Conservation (phyloP, 1,140 invertebrate genomes). For the Zelostemma sp. region DNA sequence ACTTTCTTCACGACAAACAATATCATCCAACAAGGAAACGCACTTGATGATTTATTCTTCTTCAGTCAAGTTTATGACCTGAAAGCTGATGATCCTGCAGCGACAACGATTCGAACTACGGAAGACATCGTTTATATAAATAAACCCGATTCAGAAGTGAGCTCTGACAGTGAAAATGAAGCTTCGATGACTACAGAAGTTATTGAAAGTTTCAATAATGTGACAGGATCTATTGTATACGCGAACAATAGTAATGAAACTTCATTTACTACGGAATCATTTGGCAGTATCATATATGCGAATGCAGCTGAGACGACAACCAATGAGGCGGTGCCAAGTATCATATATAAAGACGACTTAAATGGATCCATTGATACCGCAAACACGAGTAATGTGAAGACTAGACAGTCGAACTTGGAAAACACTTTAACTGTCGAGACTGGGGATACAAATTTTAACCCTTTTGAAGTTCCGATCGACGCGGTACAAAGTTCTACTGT, state of each 20-base stretch:
- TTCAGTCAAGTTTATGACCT: constrained; percentile 20
- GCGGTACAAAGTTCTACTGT: neutral
- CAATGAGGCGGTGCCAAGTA: too few species aligned
- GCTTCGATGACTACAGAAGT: constrained; percentile 4
- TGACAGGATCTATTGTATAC: neutral
- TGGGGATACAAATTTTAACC: neutral
- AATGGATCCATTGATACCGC: too few species aligned
- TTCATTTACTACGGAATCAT: neutral
- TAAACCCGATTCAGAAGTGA: constrained; percentile 2
- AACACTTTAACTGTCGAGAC: neutral
- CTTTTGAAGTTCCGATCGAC: too few species aligned
- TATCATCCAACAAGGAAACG: constrained; percentile 4
- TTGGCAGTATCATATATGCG: too few species aligned
- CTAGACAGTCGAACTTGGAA: too few species aligned
- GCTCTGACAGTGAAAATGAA: constrained; percentile 3
- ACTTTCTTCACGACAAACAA: constrained; percentile 7
- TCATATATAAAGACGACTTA: too few species aligned
- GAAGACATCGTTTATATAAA: constrained; percentile 12
- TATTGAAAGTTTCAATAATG: neutral
- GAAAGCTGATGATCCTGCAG: constrained; percentile 7
- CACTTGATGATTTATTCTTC: constrained; percentile 12
- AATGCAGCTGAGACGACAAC: too few species aligned
- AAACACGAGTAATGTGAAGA: too few species aligned
- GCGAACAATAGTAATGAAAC: neutral
- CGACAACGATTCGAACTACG: constrained; percentile 14